Evolutionary conservation across 2,113 vertebrate genomes (phyloP), one percentile per base, ranked within the genome.

Genomic region (Otocyon megalotis): DNA sequence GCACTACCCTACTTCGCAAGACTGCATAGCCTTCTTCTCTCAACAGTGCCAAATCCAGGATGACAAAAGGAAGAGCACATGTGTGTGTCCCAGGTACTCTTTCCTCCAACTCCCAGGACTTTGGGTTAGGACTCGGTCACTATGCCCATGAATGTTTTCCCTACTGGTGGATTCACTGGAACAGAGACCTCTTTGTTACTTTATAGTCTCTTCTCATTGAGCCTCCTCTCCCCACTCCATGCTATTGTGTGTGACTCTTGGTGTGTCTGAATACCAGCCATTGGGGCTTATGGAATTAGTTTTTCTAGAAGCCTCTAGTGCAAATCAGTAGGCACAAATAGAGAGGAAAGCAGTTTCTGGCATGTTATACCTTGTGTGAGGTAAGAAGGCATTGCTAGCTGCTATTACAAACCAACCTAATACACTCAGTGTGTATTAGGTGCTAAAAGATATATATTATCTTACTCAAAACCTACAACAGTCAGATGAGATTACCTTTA

Each of bases 171-270:
- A 48, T 62, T 80, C 82, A 30, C 26, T 79, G 43, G 50, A 67
- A 72, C 32, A 50, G 28, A 22, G 28, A 22, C 17, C 58, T n/a
- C 48, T n/a, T 24, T 48, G 84, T 81, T 82, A 67, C 88, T 89
- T 79, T 19, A 32, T 30, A 80, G 32, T 22, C 26, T 82, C 62
- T 77, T 43, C 28, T 60, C 58, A 14, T 11, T 37, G 50, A 63
- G 24, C 35, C 7, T 37, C 9, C 15, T 20, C 54, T 79, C 4
- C 4, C 56, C 3, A 1, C 5, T 15, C 37, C 60, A 53, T 20
- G 10, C 28, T 12, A 3, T 8, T 1, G 0, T 7, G 35, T 1
- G 1, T 8, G 22, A 5, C 15, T 67, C 20, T 32, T 32, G 2
- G 20, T 14, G 13, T 30, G 8, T 84, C 53, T 30, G 20, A 74